phyloP scores from a whole-genome alignment of 2,888 invertebrate species.

The Chrysotoxum bicinctum region DNA sequence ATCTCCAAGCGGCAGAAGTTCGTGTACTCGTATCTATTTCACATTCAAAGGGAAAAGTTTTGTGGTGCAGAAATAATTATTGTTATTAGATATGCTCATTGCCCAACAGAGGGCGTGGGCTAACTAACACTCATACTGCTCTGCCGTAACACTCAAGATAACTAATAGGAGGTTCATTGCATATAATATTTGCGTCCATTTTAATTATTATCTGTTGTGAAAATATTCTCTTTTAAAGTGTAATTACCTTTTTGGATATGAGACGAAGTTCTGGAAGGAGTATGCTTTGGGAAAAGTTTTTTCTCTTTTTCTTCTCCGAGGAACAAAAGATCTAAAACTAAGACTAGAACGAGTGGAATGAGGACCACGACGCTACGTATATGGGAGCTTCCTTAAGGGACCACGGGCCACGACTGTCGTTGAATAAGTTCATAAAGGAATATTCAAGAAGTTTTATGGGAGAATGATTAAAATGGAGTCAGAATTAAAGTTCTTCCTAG shows the following conservation, averaged over 20 bases:
- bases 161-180: slow-evolving; percentile 26
- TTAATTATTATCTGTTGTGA: slow-evolving; percentile 70
- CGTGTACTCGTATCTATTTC: neutral
- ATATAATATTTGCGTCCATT: slow-evolving; percentile 69
- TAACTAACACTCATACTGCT: neutral
- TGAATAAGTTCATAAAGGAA: slow-evolving; percentile 1
- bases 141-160: slow-evolving; percentile 28
- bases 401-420: neutral
- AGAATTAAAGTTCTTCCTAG: neutral
- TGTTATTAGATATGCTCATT: slow-evolving; percentile 54
- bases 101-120: slow-evolving; percentile 23
- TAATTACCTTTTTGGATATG: slow-evolving; percentile 56
- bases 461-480: slow-evolving; percentile 19
- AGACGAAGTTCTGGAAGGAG: neutral
- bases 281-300: slow-evolving; percentile 40
- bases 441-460: neutral
- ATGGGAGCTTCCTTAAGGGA: neutral
- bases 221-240: slow-evolving; percentile 69
- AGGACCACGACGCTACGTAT: neutral
- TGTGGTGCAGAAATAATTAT: slow-evolving; percentile 61
- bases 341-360: too few relatives aligned
- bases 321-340: neutral
- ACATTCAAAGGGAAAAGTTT: slow-evolving; percentile 53
- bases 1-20: neutral
- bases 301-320: neutral